Evolutionary conservation across 2,797 vertebrate genomes (phyloP).

Genomic region (Limosa lapponica): DNA sequence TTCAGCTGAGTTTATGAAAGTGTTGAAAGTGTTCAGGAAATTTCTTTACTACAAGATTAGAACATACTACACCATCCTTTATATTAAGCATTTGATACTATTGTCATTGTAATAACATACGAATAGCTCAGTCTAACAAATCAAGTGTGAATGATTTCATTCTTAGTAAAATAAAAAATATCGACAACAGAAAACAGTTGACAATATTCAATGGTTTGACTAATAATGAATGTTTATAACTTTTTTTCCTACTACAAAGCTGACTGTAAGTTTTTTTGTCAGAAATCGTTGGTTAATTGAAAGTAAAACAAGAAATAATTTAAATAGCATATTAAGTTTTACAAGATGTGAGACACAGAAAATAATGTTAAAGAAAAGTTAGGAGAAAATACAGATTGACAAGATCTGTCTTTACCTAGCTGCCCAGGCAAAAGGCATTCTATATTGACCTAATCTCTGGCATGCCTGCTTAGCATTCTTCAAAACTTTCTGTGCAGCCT

Average conservation of each 20-base stretch:
- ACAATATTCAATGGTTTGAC: not conserved
- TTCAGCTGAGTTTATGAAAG: not conserved
- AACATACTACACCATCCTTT: not conserved
- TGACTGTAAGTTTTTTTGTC: not conserved
- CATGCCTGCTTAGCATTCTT: constrained; percentile 95
- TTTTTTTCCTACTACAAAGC: not conserved
- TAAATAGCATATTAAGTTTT: not conserved
- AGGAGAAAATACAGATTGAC: not conserved
- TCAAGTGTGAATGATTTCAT: not conserved
- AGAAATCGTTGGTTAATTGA: not conserved
- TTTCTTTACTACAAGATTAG: not conserved
- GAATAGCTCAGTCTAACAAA: not conserved
- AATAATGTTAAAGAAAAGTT: not conserved
- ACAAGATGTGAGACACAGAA: not conserved
- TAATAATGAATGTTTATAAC: not conserved
- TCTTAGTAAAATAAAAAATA: not conserved
- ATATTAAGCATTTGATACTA: not conserved
- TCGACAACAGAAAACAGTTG: not conserved
- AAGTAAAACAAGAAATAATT: not conserved
- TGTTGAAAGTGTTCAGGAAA: not conserved
- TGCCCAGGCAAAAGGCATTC: constrained; percentile 98
- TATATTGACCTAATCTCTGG: constrained; percentile 91
- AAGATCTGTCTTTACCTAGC: constrained; percentile 83
- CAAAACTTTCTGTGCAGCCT: constrained; percentile 95
- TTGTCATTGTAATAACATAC: not conserved